Evolutionary conservation across 2,888 invertebrate genomes (phyloP), one percentile per base, ranked within the genome.

Genomic region (Crioceris asparagi): DNA sequence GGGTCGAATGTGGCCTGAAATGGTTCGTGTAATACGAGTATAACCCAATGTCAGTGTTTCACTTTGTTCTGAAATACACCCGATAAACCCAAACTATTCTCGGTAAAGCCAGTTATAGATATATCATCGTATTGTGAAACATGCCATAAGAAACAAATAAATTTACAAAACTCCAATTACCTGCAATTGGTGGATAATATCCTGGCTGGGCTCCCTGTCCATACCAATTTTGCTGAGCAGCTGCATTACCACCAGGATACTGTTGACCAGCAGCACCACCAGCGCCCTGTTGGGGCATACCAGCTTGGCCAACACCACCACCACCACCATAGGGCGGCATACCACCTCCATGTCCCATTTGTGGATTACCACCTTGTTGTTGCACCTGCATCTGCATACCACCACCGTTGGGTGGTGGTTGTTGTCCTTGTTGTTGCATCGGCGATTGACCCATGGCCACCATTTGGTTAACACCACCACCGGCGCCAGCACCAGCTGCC

Each of bases 201-300:
- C 66, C 68, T 52, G 59, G 62, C 56, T 52, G 62, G 45, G 56
- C 66, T 30, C 35, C 48, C 55, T 52, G 72, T 55, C 69, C 72
- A 66, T 71, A 73, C 65, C 72, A 74, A 53, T 71, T 77, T 63
- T 61, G 77, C 7, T 27, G 27, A 3, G 27, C 11, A 12, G 27
- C 27, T 3, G 14, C 27, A n/a, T n/a, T n/a, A 32, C 56, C 59
- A 10, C 53, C 61, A 48, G 61, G 27, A 15, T 27, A 27, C 33
- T 33, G 33, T 55, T 73, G 73, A 46, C 55, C 54, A 3, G 70
- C 61, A 66, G 55, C 53, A 32, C 56, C 59, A n/a, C 53, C 61
- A 48, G 61, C 61, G 7, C 53, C 55, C 40, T 56, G 59, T 39
- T 53, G 53, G 32, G 55, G 58, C 48, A 54, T 48, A 6, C 48